These are phyloP conservation scores for Nematopogon swammerdamellus DNA, from an alignment of 2,888 invertebrate species.

Conservation along the genomic window DNA sequence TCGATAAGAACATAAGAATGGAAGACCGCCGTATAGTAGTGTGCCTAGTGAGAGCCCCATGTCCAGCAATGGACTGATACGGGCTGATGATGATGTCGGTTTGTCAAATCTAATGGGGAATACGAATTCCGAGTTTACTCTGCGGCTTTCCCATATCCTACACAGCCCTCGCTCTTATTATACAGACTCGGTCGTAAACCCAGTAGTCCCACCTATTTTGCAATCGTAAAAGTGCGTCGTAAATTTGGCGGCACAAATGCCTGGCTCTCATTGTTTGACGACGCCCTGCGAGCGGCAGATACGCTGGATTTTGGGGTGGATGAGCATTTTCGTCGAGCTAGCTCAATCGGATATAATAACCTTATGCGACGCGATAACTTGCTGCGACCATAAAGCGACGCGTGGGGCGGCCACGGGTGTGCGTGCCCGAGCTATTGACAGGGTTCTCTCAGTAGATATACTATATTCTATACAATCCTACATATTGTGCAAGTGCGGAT, in stretches of 20 bases:
- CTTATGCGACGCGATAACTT: background rate
- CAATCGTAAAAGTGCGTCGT: background rate
- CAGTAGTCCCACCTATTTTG: background rate
- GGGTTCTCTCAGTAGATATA: background rate
- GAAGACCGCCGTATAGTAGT: too few species aligned
- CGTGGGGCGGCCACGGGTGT: background rate
- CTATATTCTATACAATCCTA: too few species aligned
- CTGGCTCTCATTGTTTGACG: background rate
- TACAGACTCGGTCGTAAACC: background rate
- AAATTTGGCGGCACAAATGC: background rate
- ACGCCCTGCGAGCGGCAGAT: background rate
- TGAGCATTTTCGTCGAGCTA: background rate
- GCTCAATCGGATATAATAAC: background rate
- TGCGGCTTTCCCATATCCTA: background rate
- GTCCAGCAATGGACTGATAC: too few species aligned
- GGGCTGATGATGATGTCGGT: too few species aligned
- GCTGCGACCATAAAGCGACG: background rate
- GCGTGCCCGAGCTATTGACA: background rate
- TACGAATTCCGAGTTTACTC: too few species aligned
- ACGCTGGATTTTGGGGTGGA: background rate
- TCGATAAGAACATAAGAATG: too few species aligned
- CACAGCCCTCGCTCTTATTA: background rate
- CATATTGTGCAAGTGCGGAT: too few species aligned
- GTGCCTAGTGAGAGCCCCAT: too few species aligned
- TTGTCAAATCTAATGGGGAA: too few species aligned